Percentiles rank a stretch among this genome's conserved stretches.
Evolutionary conservation across 2,797 vertebrate genomes (phyloP).

Genomic region (Tympanoctomys barrerae): DNA sequence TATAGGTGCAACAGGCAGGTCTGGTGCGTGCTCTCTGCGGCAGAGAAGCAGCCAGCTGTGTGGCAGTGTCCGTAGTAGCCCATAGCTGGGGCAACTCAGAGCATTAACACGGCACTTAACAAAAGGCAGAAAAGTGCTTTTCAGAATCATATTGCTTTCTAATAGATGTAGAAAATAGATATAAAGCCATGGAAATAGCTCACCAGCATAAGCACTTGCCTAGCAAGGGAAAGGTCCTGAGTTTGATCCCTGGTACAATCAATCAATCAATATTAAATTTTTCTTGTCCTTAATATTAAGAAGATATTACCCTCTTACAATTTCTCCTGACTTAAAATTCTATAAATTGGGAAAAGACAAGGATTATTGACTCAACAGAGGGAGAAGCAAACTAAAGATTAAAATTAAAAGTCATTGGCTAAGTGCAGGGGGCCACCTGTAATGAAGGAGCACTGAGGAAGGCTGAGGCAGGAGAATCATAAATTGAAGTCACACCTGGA

Average conservation of each 20-base stretch:
- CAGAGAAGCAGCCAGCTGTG: too few species aligned
- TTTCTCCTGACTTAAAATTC: neutral
- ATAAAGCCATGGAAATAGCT: too few species aligned
- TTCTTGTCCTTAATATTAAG: neutral
- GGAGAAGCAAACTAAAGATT: neutral
- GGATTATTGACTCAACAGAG: neutral
- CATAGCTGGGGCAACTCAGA: neutral
- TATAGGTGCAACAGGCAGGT: neutral
- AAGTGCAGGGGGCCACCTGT: neutral
- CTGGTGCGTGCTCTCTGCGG: neutral
- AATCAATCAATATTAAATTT: neutral
- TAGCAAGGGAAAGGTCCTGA: too few species aligned
- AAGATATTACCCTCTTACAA: neutral
- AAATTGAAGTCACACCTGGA: neutral
- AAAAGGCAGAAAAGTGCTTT: neutral
- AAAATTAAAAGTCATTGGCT: neutral
- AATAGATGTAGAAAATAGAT: neutral
- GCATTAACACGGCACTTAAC: neutral
- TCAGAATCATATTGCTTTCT: neutral
- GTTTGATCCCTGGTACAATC: too few species aligned
- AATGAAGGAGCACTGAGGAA: neutral
- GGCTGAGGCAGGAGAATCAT: neutral
- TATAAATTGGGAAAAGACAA: slow-evolving; percentile 1
- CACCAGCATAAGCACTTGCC: too few species aligned
- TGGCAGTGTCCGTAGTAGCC: neutral